Evolutionary conservation across 2,888 invertebrate genomes (phyloP).

Genomic region (Bombyx huttoni): DNA sequence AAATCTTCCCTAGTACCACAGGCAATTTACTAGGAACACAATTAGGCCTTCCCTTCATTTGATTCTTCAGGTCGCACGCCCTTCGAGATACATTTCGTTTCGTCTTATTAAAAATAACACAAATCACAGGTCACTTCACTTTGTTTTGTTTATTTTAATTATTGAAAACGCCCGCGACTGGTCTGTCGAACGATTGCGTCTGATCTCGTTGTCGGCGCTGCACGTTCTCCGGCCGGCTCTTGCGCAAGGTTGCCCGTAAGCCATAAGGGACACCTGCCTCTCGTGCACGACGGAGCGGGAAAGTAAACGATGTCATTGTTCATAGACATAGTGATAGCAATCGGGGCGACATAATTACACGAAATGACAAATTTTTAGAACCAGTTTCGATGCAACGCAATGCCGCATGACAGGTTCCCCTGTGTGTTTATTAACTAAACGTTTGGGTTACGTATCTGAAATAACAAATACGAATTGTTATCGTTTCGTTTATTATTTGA

Average conservation of each 20-base stretch:
- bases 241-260: conserved; percentile 34
- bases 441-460: neutral
- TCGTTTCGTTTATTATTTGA: neutral
- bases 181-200: conserved; percentile 21
- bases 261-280: conserved; percentile 29
- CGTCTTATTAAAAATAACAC: conserved; percentile 13
- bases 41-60: conserved; percentile 51
- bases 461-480: neutral
- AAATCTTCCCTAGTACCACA: conserved; percentile 65
- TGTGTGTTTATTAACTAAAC: neutral
- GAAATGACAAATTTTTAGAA: neutral
- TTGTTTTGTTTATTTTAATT: neutral
- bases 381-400: conserved; percentile 2
- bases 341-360: neutral
- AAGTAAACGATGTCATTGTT: conserved; percentile 37
- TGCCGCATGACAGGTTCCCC: neutral
- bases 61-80: conserved; percentile 19
- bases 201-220: conserved; percentile 11
- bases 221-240: conserved; percentile 19
- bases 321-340: conserved; percentile 20
- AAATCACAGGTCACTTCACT: conserved; percentile 12
- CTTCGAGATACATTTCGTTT: conserved; percentile 19
- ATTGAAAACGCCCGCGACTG: conserved; percentile 20
- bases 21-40: conserved; percentile 39
- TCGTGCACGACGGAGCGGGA: conserved; percentile 26